A percentile compares a stretch with the other conserved stretches of the same genome.
phyloP scores from a whole-genome alignment of 53 echinoderm and acorn worm species.

The Hippasteria phrygiana region DNA sequence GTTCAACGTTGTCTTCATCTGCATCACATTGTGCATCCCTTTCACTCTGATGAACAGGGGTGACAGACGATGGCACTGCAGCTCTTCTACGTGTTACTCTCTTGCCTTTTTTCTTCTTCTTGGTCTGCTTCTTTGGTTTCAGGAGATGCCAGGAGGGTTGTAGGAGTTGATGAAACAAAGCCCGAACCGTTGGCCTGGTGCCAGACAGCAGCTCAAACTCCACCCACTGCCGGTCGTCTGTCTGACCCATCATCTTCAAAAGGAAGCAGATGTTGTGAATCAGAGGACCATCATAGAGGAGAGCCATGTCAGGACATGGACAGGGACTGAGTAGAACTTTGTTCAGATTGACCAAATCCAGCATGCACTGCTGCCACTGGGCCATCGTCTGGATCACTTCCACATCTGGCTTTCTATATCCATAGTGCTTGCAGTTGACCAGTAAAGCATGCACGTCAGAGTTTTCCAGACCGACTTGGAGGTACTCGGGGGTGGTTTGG shows the following conservation, averaged over 20 bases:
- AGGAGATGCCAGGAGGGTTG: constrained; percentile 25
- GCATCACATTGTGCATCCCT: not conserved
- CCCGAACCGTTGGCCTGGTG: not conserved
- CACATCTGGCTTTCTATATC: constrained; percentile 45
- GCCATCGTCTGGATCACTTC: constrained; percentile 78
- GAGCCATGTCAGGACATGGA: constrained; percentile 65
- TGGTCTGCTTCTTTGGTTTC: constrained; percentile 9
- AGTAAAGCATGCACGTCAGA: constrained; percentile 56
- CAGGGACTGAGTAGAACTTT: constrained; percentile 68
- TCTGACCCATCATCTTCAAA: constrained; percentile 33
- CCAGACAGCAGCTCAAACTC: not conserved
- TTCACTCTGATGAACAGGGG: not conserved
- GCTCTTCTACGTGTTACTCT: not conserved
- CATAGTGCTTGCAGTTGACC: constrained; percentile 23
- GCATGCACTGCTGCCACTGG: constrained; percentile 80
- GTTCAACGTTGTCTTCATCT: not conserved
- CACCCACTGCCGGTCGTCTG: constrained; percentile 23
- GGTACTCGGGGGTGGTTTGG: constrained; percentile 6
- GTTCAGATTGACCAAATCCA: constrained; percentile 69
- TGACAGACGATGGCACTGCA: not conserved
- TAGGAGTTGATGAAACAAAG: constrained; percentile 33
- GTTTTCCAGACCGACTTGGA: constrained; percentile 35
- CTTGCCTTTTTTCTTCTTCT: not conserved
- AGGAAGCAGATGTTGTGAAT: constrained; percentile 72
- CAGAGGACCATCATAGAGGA: constrained; percentile 81